Evolutionary conservation across 2,888 invertebrate species (phyloP).

Genomic region (Dione juno): DNA sequence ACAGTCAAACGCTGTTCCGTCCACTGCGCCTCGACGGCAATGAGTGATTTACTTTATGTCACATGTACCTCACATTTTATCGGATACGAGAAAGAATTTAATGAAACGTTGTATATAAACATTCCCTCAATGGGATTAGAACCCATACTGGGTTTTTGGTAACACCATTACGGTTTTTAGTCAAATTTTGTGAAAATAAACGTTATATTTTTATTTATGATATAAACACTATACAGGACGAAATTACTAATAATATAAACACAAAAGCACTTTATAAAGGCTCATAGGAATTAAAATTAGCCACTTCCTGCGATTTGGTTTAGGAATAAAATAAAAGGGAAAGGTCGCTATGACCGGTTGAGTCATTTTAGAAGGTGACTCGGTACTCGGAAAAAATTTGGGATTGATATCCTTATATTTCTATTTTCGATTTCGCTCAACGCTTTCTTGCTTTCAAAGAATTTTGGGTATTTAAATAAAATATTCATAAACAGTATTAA

Average conservation of each 20-base stretch:
- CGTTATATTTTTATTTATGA: neutral
- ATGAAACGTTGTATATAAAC: too few species aligned
- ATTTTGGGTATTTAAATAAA: neutral
- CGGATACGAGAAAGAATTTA: too few species aligned
- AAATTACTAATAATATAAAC: conserved; percentile 34
- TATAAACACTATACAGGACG: conserved; percentile 20
- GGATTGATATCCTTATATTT: conserved; percentile 26
- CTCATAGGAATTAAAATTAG: conserved; percentile 72
- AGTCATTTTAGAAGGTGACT: conserved; percentile 69
- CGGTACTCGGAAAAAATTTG: conserved; percentile 34
- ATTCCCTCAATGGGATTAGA: too few species aligned
- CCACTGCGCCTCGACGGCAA: too few species aligned
- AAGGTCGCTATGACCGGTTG: conserved; percentile 67
- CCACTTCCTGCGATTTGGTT: conserved; percentile 74
- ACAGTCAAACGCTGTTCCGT: too few species aligned
- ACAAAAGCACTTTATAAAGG: conserved; percentile 52
- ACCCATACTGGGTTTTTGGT: too few species aligned
- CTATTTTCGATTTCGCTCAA: conserved; percentile 6
- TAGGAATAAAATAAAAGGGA: conserved; percentile 68
- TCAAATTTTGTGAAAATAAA: neutral
- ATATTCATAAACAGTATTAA: too few species aligned
- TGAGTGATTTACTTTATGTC: too few species aligned
- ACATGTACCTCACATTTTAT: too few species aligned
- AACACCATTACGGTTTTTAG: too few species aligned
- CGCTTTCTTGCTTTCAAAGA: conserved; percentile 25